phyloP scores from a whole-genome alignment of 2,797 vertebrate species.

The Chaunax sp. region DNA sequence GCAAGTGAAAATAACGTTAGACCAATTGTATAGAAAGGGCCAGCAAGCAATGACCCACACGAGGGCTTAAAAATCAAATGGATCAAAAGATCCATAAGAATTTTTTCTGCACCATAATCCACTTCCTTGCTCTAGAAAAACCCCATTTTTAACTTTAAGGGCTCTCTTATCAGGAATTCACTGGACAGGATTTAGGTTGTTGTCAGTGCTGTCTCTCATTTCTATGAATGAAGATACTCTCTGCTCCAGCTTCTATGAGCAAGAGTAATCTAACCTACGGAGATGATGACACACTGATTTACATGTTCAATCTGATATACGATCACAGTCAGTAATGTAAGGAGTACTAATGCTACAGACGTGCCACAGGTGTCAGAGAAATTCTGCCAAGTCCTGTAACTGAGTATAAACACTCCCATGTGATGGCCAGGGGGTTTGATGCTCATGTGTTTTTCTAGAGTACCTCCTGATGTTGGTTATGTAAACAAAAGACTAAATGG shows the following conservation, averaged over 20 bases:
- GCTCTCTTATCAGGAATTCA: background rate
- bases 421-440: conserved; percentile 36
- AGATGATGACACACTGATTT: conserved; percentile 11
- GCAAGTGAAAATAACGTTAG: too few species aligned
- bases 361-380: conserved; percentile 43
- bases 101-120: background rate
- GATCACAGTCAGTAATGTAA: conserved; percentile 29
- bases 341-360: conserved; percentile 30
- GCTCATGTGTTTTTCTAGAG: conserved; percentile 42
- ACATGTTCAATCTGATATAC: conserved; percentile 42
- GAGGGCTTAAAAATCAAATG: too few species aligned
- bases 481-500: conserved; percentile 40
- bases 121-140: background rate
- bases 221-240: conserved; percentile 1
- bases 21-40: too few species aligned
- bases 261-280: conserved; percentile 18
- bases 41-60: too few species aligned
- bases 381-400: conserved; percentile 44
- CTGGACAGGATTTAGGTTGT: background rate
- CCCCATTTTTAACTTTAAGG: background rate
- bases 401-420: conserved; percentile 48
- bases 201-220: background rate
- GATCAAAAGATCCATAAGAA: too few species aligned
- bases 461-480: conserved; percentile 40
- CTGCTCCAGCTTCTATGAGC: conserved; percentile 14